Percentiles rank a stretch among this genome's conserved stretches.
Conservation (phyloP, 2,797 vertebrate genomes). For the Bradypodion pumilum region DNA sequence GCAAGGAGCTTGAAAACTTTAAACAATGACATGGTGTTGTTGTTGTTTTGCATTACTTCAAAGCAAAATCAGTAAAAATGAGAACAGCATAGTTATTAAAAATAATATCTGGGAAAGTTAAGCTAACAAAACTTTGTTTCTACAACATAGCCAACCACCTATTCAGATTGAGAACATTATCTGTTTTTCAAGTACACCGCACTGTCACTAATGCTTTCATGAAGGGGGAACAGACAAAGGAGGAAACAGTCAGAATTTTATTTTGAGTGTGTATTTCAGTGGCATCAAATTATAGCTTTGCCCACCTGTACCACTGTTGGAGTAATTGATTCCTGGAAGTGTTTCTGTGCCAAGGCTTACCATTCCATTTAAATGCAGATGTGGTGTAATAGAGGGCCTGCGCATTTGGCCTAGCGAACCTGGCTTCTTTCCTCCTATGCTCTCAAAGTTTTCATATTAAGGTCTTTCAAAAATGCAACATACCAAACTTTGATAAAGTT, state of each 20-base stretch:
- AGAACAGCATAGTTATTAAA: background rate
- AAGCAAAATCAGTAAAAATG: background rate
- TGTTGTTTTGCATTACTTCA: background rate
- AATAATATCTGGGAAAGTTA: background rate
- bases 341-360: constrained; percentile 30
- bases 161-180: background rate
- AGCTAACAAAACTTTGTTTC: background rate
- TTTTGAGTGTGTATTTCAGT: constrained; percentile 26
- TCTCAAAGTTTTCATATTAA: constrained; percentile 46
- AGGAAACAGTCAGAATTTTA: background rate
- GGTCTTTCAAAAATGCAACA: constrained; percentile 59
- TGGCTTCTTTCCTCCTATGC: constrained; percentile 37
- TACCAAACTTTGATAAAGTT: constrained; percentile 10
- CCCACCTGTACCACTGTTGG: constrained; percentile 36
- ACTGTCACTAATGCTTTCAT: background rate
- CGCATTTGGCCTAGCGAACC: constrained; percentile 40
- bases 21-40: background rate
- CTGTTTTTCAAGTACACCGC: background rate
- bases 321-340: constrained; percentile 39
- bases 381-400: constrained; percentile 44
- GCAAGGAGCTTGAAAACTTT: no score
- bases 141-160: background rate
- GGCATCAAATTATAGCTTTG: constrained; percentile 24
- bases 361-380: constrained; percentile 57
- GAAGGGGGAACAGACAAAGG: background rate